Evolutionary conservation across 2,797 vertebrate species (phyloP).

Genomic region (Centroberyx gerrardi): DNA sequence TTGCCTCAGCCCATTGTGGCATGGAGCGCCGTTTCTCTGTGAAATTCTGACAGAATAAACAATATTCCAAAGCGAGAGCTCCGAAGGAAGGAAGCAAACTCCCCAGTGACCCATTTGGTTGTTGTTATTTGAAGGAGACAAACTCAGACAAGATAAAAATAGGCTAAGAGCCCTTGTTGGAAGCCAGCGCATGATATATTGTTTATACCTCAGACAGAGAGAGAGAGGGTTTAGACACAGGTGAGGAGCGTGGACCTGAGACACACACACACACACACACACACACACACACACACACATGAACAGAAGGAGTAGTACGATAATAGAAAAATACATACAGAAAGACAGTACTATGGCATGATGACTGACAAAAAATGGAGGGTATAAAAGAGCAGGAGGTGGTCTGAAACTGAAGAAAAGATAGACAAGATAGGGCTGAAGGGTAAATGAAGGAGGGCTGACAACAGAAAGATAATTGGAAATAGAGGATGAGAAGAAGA

Average conservation of each 20-base stretch:
- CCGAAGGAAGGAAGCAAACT: slow-evolving; percentile 5
- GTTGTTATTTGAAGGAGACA: slow-evolving; percentile 40
- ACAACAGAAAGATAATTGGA: background rate
- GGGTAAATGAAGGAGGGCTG: background rate
- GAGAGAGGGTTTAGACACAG: slow-evolving; percentile 25
- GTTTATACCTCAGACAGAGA: slow-evolving; percentile 23
- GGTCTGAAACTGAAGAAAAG: background rate
- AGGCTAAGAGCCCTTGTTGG: slow-evolving; percentile 33
- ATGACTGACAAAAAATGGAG: background rate
- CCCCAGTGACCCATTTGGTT: slow-evolving; percentile 53
- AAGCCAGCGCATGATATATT: slow-evolving; percentile 30
- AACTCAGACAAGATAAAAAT: slow-evolving; percentile 61
- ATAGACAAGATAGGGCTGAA: background rate
- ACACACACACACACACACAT: background rate
- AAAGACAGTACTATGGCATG: background rate
- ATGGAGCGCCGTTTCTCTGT: background rate
- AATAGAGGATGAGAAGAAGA: background rate
- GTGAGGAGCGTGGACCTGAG: slow-evolving; percentile 2
- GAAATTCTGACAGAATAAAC: slow-evolving; percentile 37
- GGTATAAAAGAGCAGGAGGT: background rate
- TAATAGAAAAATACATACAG: slow-evolving; percentile 13
- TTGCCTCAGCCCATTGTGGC: slow-evolving; percentile 9
- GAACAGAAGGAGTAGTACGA: background rate
- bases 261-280: slow-evolving; percentile 21
- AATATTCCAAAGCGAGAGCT: slow-evolving; percentile 22